Percentiles rank a stretch among this genome's conserved stretches.
Evolutionary conservation across 2,888 invertebrate species (phyloP).

Genomic region (Entomobrya multifasciata): DNA sequence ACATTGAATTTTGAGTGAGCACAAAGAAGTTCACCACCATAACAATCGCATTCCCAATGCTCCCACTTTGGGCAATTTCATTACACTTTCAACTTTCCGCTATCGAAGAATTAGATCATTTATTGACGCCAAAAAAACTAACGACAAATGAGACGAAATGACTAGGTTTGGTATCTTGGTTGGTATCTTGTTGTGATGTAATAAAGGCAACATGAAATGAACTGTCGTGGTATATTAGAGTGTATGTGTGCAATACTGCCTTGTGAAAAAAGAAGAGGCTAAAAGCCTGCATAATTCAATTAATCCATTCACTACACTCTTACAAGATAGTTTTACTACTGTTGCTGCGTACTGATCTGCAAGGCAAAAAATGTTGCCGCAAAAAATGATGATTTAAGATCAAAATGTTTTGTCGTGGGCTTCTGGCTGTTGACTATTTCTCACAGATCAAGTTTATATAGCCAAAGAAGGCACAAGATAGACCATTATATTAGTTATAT

Average conservation of each 20-base stretch:
- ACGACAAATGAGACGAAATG: no score
- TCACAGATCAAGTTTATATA: neutral
- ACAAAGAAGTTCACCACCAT: constrained; percentile 28
- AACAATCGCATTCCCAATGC: constrained; percentile 21
- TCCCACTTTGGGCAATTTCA: constrained; percentile 47
- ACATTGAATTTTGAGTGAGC: neutral
- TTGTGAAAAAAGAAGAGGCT: neutral
- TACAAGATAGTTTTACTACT: constrained; percentile 18
- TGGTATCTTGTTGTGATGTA: neutral
- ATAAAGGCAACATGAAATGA: neutral
- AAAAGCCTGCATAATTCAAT: constrained; percentile 39
- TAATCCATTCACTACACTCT: constrained; percentile 6
- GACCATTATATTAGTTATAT: neutral
- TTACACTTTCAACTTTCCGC: neutral
- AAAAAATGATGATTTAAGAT: constrained; percentile 7
- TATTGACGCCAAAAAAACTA: constrained; percentile 6
- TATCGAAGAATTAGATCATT: neutral
- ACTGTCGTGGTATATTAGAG: neutral
- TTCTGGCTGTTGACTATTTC: no score
- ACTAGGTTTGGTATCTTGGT: no score
- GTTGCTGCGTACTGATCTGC: neutral
- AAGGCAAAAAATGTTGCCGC: neutral
- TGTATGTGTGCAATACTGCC: constrained; percentile 6
- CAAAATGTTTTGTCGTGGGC: neutral
- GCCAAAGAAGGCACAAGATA: no score